These are phyloP conservation scores for Neolamprologus variostigma DNA, from an alignment of 2,113 vertebrate genomes.

Conservation along the genomic window DNA sequence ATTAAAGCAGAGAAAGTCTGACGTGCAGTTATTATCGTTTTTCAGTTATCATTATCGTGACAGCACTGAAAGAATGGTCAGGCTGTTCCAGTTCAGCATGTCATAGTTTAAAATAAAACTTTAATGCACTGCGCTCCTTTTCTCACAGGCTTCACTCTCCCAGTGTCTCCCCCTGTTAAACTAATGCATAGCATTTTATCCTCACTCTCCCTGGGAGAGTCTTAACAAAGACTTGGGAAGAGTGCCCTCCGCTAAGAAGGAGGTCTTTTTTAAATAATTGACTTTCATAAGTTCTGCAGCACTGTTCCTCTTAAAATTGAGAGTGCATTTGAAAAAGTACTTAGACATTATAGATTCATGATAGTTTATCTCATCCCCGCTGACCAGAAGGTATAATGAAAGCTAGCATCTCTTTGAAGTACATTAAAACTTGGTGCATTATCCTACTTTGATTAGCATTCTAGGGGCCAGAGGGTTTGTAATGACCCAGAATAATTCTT, in stretches of 20 bases:
- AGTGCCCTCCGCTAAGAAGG: constrained; percentile 44
- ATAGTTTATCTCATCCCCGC: background rate
- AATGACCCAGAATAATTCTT: background rate
- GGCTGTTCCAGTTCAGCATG: background rate
- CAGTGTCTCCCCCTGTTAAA: background rate
- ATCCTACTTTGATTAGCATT: background rate
- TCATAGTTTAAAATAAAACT: background rate
- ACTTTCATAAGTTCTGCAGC: constrained; percentile 50
- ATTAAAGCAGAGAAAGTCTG: background rate
- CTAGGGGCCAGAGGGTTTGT: background rate
- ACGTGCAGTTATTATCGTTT: background rate
- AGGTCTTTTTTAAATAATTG: constrained; percentile 46
- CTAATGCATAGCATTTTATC: constrained; percentile 44
- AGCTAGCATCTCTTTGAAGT: constrained; percentile 11
- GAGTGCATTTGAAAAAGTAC: constrained; percentile 54
- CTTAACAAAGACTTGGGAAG: constrained; percentile 46
- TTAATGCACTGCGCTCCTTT: background rate
- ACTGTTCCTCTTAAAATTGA: constrained; percentile 35
- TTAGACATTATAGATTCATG: constrained; percentile 37
- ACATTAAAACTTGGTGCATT: constrained; percentile 14
- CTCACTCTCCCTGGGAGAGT: background rate
- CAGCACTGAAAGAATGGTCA: background rate
- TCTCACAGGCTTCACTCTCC: background rate
- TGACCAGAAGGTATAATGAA: background rate
- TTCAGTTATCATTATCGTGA: background rate